Percentiles rank a stretch among this genome's conserved stretches.
These are phyloP conservation scores for Trichogramma pretiosum DNA, from an alignment of 1,140 invertebrate genomes.

Conservation along the genomic window DNA sequence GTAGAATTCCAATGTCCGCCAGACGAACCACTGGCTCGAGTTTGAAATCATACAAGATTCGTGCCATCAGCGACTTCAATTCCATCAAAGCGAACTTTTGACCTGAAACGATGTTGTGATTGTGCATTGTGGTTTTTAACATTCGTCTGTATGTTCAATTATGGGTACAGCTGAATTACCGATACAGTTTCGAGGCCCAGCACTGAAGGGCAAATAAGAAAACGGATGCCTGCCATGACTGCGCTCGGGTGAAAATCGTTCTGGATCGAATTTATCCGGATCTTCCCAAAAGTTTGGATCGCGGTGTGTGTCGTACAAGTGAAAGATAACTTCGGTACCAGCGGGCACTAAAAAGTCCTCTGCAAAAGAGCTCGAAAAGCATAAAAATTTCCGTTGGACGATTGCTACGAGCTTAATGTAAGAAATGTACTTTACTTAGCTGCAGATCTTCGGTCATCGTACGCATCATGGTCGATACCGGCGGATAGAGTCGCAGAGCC, in stretches of 20 bases:
- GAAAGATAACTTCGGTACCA: slow-evolving; percentile 39
- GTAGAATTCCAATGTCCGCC: slow-evolving; percentile 23
- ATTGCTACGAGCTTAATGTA: too few relatives aligned
- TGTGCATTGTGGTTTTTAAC: too few relatives aligned
- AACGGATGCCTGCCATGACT: slow-evolving; percentile 44
- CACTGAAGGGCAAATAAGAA: slow-evolving; percentile 63
- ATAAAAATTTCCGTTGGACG: not conserved
- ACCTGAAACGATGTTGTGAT: slow-evolving; percentile 48
- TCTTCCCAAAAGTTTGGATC: slow-evolving; percentile 62
- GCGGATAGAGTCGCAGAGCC: slow-evolving; percentile 51
- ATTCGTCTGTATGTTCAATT: too few relatives aligned
- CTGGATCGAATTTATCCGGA: slow-evolving; percentile 65
- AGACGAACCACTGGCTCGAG: slow-evolving; percentile 36
- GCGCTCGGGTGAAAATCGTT: slow-evolving; percentile 60
- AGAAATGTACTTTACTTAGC: slow-evolving; percentile 14
- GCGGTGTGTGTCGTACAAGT: slow-evolving; percentile 54
- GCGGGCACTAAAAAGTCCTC: slow-evolving; percentile 33
- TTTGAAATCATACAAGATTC: slow-evolving; percentile 56
- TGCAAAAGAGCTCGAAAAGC: slow-evolving; percentile 8
- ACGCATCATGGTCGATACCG: slow-evolving; percentile 46
- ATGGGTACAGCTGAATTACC: too few relatives aligned
- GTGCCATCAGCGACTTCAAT: slow-evolving; percentile 59
- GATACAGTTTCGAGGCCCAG: slow-evolving; percentile 66
- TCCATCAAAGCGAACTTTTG: slow-evolving; percentile 76
- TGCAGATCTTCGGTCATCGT: slow-evolving; percentile 12